Conservation (phyloP, 2,113 vertebrate genomes). For the Pholis gunnellus region DNA sequence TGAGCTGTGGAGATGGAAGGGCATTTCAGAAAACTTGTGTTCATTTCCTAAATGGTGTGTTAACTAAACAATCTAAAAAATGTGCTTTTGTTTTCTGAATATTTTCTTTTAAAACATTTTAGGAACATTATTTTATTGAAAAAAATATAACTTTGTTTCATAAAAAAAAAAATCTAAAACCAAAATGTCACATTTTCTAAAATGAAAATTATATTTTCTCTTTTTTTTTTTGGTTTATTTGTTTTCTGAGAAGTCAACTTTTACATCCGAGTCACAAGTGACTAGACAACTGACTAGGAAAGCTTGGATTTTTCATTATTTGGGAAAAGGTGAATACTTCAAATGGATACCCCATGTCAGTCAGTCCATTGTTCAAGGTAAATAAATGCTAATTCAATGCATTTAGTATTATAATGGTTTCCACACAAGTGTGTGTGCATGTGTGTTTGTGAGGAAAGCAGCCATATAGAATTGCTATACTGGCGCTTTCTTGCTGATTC, state of each 20-base stretch:
- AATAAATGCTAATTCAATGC: background rate
- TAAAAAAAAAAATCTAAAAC: background rate
- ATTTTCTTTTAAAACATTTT: no score
- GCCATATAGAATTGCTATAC: constrained; percentile 7
- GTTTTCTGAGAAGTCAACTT: background rate
- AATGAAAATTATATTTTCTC: background rate
- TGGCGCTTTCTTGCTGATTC: constrained; percentile 15
- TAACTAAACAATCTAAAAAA: no score
- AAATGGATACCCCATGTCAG: background rate
- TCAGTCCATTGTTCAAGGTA: background rate
- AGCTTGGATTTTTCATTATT: background rate
- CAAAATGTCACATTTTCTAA: background rate
- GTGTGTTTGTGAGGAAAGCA: background rate
- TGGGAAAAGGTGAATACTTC: background rate
- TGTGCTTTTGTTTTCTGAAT: no score
- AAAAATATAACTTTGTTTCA: no score
- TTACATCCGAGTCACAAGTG: background rate
- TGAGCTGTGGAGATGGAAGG: background rate
- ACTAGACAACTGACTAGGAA: background rate
- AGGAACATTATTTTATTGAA: no score
- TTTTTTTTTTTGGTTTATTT: background rate
- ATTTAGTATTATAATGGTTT: background rate
- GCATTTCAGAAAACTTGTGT: background rate
- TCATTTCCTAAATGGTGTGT: background rate
- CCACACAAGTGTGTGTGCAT: constrained; percentile 6